A percentile compares a stretch with the other conserved stretches of the same genome.
Evolutionary conservation across 2,888 invertebrate species (phyloP).

Genomic region (Salpingus planirostris): DNA sequence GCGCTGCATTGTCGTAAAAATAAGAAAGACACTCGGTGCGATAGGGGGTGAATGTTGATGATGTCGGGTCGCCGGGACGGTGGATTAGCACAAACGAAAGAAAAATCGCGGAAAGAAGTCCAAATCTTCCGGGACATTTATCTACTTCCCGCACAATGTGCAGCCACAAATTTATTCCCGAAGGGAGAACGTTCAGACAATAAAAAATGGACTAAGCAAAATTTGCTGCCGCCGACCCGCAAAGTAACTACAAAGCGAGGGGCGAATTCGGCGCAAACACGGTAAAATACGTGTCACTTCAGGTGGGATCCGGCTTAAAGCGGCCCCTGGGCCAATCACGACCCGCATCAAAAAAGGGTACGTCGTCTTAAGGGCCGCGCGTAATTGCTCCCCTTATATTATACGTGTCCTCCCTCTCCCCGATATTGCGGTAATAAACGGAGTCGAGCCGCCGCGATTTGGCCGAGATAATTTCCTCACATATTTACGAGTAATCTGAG

Average conservation of each 20-base stretch:
- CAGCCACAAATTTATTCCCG: constrained; percentile 21
- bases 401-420: too few relatives aligned
- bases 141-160: constrained; percentile 19
- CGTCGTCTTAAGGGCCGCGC: too few relatives aligned
- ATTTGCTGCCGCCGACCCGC: constrained; percentile 18
- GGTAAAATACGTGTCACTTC: constrained; percentile 25
- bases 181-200: constrained; percentile 18
- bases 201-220: constrained; percentile 22
- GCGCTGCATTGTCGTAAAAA: too few relatives aligned
- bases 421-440: too few relatives aligned
- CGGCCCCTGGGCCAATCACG: too few relatives aligned
- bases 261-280: constrained; percentile 11
- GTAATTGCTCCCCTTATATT: too few relatives aligned
- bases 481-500: too few relatives aligned
- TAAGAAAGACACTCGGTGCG: not conserved
- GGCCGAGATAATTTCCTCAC: too few relatives aligned
- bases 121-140: constrained; percentile 20
- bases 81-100: constrained; percentile 12
- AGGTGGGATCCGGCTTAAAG: too few relatives aligned
- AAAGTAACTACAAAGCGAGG: constrained; percentile 15
- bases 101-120: constrained; percentile 17
- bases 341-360: too few relatives aligned
- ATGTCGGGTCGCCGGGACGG: not conserved
- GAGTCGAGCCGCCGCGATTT: too few relatives aligned
- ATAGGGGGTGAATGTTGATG: not conserved